Conservation (phyloP, 2,797 vertebrate species). For the Phalloptychus januarius region DNA sequence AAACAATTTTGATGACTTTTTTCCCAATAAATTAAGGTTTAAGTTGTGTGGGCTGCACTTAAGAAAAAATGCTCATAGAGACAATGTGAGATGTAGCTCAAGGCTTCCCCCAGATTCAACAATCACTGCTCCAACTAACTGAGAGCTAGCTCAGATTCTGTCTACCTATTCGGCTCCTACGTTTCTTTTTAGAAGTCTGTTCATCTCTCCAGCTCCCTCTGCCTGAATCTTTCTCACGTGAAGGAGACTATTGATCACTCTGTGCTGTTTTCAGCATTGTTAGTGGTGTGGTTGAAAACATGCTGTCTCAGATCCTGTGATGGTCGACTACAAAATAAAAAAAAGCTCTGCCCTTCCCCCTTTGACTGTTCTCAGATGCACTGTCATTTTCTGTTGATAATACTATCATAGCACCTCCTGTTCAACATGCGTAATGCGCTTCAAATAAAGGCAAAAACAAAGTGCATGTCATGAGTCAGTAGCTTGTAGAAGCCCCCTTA, state of each 20-base stretch:
- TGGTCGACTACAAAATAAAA: slow-evolving; percentile 15
- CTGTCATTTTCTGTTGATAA: slow-evolving; percentile 15
- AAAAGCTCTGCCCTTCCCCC: slow-evolving; percentile 5
- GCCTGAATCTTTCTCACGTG: not conserved
- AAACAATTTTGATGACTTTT: not conserved
- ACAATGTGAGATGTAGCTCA: not conserved
- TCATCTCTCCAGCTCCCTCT: not conserved
- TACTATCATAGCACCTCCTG: slow-evolving; percentile 23
- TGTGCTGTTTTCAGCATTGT: slow-evolving; percentile 31
- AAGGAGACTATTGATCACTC: slow-evolving; percentile 18
- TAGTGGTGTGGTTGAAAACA: slow-evolving; percentile 20
- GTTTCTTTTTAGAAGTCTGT: slow-evolving; percentile 2
- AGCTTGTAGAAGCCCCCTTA: not conserved
- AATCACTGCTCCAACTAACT: slow-evolving; percentile 1
- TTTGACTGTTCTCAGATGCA: slow-evolving; percentile 2
- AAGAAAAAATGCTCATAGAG: not conserved
- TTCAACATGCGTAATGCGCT: slow-evolving; percentile 2
- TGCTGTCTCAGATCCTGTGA: not conserved
- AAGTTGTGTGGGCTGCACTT: not conserved
- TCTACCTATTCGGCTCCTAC: not conserved
- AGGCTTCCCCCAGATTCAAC: not conserved
- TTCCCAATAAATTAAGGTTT: too few relatives aligned
- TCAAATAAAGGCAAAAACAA: not conserved
- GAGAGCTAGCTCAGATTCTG: not conserved
- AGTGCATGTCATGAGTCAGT: not conserved